Evolutionary conservation across 2,888 invertebrate species (phyloP).

Genomic region (Tipula unca): DNA sequence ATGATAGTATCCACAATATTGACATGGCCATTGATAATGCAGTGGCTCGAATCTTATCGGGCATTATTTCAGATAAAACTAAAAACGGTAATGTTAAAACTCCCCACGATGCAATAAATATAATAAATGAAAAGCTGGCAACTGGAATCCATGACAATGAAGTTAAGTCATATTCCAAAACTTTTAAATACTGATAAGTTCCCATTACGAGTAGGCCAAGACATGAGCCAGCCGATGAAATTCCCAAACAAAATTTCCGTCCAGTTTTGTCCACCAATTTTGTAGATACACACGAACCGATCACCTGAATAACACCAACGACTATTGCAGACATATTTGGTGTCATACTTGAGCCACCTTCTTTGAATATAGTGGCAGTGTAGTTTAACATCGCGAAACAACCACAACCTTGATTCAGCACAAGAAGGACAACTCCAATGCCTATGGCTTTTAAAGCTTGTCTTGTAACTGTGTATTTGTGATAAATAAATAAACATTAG

Average conservation of each 20-base stretch:
- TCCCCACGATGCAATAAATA: slow-evolving; percentile 24
- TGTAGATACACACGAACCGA: slow-evolving; percentile 36
- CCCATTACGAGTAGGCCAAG: slow-evolving; percentile 21
- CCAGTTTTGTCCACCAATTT: slow-evolving; percentile 37
- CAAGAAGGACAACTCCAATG: slow-evolving; percentile 34
- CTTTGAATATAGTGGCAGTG: slow-evolving; percentile 37
- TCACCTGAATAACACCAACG: slow-evolving; percentile 36
- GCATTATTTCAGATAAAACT: slow-evolving; percentile 23
- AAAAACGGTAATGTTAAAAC: slow-evolving; percentile 24
- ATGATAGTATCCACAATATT: slow-evolving; percentile 27
- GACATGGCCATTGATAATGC: slow-evolving; percentile 24
- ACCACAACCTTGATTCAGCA: slow-evolving; percentile 36
- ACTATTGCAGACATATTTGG: slow-evolving; percentile 36
- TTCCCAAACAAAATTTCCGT: slow-evolving; percentile 30
- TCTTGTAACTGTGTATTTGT: slow-evolving; percentile 30
- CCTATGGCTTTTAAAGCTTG: slow-evolving; percentile 33
- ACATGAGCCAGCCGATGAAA: slow-evolving; percentile 21
- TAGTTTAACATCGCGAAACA: slow-evolving; percentile 39
- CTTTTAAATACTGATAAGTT: slow-evolving; percentile 17
- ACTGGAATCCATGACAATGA: slow-evolving; percentile 23
- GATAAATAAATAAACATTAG: not conserved
- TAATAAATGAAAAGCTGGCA: slow-evolving; percentile 21
- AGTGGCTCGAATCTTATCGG: slow-evolving; percentile 21
- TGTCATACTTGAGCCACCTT: slow-evolving; percentile 35
- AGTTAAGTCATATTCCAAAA: not conserved